Evolutionary conservation across 2,888 invertebrate genomes (phyloP).

Genomic region (Allophyes oxyacanthae): DNA sequence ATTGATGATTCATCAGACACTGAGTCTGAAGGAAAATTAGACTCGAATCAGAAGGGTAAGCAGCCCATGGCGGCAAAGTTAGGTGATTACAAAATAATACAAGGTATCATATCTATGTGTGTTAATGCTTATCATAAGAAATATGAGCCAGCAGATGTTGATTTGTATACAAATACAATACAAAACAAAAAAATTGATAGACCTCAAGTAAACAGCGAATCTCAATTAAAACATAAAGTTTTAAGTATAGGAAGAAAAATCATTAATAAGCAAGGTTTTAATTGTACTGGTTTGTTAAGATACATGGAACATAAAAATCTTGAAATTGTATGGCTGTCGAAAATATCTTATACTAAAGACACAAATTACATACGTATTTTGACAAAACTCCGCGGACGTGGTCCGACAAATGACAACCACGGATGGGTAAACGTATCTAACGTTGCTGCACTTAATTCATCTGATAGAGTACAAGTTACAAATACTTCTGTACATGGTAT

Average conservation of each 20-base stretch:
- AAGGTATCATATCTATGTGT: conserved; percentile 71
- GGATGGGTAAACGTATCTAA: conserved; percentile 58
- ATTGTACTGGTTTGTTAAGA: conserved; percentile 74
- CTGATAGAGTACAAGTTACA: background rate
- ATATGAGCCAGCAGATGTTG: conserved; percentile 33
- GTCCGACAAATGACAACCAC: conserved; percentile 45
- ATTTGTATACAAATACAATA: conserved; percentile 13
- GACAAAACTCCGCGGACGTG: conserved; percentile 61
- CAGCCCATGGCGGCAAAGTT: conserved; percentile 40
- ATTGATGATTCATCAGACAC: conserved; percentile 75
- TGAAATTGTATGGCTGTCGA: conserved; percentile 71
- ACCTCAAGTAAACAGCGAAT: conserved; percentile 50
- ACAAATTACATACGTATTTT: conserved; percentile 69
- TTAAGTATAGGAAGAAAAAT: conserved; percentile 81
- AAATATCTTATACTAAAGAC: conserved; percentile 47
- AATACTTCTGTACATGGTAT: background rate
- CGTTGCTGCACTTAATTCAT: background rate
- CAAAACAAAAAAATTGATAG: conserved; percentile 36
- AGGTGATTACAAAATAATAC: conserved; percentile 63
- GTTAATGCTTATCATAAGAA: conserved; percentile 66
- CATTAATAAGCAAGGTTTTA: conserved; percentile 70
- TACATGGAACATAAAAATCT: conserved; percentile 78
- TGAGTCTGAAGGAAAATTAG: conserved; percentile 52
- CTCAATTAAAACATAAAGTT: conserved; percentile 76
- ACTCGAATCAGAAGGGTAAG: conserved; percentile 27